Evolutionary conservation across 1,140 invertebrate species (phyloP).

Genomic region (Prorops nasuta): DNA sequence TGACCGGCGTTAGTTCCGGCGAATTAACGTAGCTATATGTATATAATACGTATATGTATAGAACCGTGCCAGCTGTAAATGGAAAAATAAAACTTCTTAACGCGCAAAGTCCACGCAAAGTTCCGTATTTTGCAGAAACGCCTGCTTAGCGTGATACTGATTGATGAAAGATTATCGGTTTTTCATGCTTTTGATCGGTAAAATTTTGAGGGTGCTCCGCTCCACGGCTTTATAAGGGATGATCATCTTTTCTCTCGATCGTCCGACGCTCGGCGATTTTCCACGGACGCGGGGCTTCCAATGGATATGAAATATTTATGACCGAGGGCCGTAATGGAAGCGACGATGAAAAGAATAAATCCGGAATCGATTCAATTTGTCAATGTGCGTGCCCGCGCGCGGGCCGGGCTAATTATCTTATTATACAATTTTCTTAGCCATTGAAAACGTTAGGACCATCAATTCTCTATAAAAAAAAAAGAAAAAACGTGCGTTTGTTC

Average conservation of each 20-base stretch:
- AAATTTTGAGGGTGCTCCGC: slow-evolving; percentile 15
- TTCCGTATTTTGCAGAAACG: no score
- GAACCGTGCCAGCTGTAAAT: no score
- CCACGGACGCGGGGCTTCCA: slow-evolving; percentile 36
- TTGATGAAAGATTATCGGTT: slow-evolving; percentile 56
- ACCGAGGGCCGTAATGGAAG: slow-evolving; percentile 23
- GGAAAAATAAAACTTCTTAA: no score
- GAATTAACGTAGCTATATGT: no score
- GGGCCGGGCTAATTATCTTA: slow-evolving; percentile 55
- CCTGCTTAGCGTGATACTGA: no score
- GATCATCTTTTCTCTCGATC: slow-evolving; percentile 13
- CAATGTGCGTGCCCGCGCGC: slow-evolving; percentile 44
- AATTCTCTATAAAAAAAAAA: slow-evolving; percentile 48
- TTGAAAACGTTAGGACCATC: slow-evolving; percentile 40
- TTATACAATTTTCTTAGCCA: slow-evolving; percentile 34
- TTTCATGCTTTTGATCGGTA: slow-evolving; percentile 30
- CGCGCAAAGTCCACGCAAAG: no score
- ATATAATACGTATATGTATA: no score
- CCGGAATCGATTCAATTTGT: slow-evolving; percentile 56
- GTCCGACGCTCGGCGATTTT: slow-evolving; percentile 39
- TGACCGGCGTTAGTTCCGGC: no score
- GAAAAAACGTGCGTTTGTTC: no score
- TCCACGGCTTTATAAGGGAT: not conserved
- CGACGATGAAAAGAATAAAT: slow-evolving; percentile 53
- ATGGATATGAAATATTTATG: slow-evolving; percentile 56